Evolutionary conservation across 2,888 invertebrate genomes (phyloP).

Genomic region (Drosophila maculinotata): DNA sequence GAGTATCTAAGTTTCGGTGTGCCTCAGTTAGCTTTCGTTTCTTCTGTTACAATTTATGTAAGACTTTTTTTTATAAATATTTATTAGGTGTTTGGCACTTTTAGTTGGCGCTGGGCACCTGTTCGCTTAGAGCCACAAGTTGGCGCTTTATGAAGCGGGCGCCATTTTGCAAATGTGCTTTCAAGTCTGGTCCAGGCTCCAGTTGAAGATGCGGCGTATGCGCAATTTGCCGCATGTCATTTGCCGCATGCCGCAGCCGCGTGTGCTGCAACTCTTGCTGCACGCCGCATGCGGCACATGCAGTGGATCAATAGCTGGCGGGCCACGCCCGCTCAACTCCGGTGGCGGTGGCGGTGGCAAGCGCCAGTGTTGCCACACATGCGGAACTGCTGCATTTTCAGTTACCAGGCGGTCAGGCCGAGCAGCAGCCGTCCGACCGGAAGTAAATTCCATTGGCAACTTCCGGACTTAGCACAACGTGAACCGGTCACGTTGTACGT

Average conservation of each 20-base stretch:
- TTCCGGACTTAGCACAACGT: conserved; percentile 55
- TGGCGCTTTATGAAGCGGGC: conserved; percentile 82
- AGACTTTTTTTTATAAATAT: background rate
- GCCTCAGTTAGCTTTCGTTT: background rate
- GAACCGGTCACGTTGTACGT: background rate
- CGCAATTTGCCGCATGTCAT: conserved; percentile 10
- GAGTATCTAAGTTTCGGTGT: no score
- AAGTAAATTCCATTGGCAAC: conserved; percentile 71
- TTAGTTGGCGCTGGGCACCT: conserved; percentile 72
- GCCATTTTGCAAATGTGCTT: conserved; percentile 72
- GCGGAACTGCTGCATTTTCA: conserved; percentile 83
- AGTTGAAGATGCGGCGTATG: conserved; percentile 50
- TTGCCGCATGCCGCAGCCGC: background rate
- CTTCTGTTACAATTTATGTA: background rate
- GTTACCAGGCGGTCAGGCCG: conserved; percentile 76
- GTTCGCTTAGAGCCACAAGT: conserved; percentile 81
- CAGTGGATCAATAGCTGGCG: conserved; percentile 76
- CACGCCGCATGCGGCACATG: conserved; percentile 64
- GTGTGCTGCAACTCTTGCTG: conserved; percentile 45
- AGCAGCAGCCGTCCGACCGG: conserved; percentile 70
- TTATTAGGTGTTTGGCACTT: conserved; percentile 6
- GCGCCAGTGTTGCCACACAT: conserved; percentile 61
- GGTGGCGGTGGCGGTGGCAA: conserved; percentile 1
- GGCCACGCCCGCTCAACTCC: conserved; percentile 64
- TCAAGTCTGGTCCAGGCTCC: conserved; percentile 27